Base-by-base conservation (phyloP, 2,888 invertebrate species). In the Dermolepida albohirtum region DNA sequence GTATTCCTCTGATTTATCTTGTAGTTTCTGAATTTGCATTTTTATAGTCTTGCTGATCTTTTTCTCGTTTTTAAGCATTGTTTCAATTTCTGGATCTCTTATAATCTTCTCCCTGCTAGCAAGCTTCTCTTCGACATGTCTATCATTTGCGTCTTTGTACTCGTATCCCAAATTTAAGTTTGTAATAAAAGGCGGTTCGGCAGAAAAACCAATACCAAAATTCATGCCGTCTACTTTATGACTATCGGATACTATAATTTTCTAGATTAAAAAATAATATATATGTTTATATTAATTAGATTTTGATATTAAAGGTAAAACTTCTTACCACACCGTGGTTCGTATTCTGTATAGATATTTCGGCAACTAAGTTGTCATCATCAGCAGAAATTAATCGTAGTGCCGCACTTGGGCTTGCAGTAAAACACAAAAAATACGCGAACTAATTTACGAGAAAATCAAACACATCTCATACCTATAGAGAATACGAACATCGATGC, bases 41-140 rank as follows among this genome's bases (percentile, higher is more conserved):
- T 49, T 59, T 8, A 59, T 16, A n/a, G 16, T 27, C 11, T 66
- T 17, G 4, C 16, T 14, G 6, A 29, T 14, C 11, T 57, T 47
- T 39, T 39, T 55, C 12, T 41, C 65, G 16, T 43, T 65, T 41
- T 52, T 44, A 40, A 40, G 27, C 17, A 51, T 43, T 5, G 40
- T 11, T 16, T 51, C 47, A 12, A 63, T 63, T 34, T 64, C 39
- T 5, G 70, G 68, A 68, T 81, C 79, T 54, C 73, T 72, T 22
- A 78, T 73, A 22, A 72, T 73, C 5, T 70, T 72, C 49, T 77
- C 73, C 47, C 75, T 70, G 4, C 76, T 75, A 63, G 75, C 73
- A 0, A 79, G 77, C 69, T 77, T 74, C 64, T 81, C 80, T 64
- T 80, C 80, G 17, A 80, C 73, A 64, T 82, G 80, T 78, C 79